Conservation (phyloP, 2,888 invertebrate genomes). For the Zootermopsis nevadensis region DNA sequence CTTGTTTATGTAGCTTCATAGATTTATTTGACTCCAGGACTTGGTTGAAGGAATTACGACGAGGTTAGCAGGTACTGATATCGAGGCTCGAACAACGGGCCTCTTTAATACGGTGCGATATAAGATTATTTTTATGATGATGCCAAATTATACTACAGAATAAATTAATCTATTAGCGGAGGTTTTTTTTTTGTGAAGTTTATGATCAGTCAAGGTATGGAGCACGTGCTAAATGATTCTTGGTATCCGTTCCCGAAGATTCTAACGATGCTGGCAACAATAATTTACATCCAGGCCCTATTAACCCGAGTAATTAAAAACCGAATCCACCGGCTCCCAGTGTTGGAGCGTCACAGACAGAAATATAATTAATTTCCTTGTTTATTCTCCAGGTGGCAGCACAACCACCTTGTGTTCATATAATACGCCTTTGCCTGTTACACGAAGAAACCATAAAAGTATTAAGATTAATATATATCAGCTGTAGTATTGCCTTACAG, state of each 20-base stretch:
- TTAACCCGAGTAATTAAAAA: slow-evolving; percentile 38
- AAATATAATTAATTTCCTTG: slow-evolving; percentile 18
- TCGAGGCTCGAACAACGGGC: no score
- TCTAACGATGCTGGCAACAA: slow-evolving; percentile 14
- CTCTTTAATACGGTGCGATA: no score
- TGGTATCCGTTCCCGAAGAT: slow-evolving; percentile 17
- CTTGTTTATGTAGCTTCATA: no score
- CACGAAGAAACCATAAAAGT: neutral
- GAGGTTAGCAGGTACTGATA: no score
- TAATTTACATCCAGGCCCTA: slow-evolving; percentile 24
- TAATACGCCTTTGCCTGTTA: neutral
- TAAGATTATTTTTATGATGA: no score
- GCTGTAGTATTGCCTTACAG: neutral
- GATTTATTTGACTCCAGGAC: no score
- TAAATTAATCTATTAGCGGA: no score
- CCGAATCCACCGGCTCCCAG: neutral
- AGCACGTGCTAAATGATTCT: slow-evolving; percentile 31
- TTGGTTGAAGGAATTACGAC: no score
- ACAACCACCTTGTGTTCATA: slow-evolving; percentile 18
- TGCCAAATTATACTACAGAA: no score
- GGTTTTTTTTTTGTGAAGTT: no score
- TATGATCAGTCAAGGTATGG: no score
- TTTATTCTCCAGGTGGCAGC: neutral
- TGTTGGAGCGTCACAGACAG: neutral
- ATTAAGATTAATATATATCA: neutral